Percentiles rank a stretch among this genome's conserved stretches.
Conservation (phyloP, 2,113 vertebrate genomes). For the Oceanodroma tethys region DNA sequence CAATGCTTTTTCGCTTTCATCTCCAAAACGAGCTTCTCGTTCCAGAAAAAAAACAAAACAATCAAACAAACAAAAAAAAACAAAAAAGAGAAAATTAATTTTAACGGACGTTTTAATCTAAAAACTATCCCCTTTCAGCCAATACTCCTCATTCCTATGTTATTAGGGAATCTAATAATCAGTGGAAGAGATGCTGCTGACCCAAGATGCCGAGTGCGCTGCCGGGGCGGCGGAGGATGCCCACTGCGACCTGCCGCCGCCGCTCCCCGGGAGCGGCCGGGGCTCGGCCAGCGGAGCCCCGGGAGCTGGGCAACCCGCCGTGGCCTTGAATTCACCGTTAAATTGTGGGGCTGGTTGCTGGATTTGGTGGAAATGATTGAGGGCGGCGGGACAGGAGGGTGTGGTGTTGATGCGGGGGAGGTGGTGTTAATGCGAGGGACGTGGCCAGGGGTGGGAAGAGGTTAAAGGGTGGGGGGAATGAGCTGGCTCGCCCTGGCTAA, state of each 20-base stretch:
- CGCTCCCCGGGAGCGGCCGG: neutral
- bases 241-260: fast-evolving
- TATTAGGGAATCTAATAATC: neutral
- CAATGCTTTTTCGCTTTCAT: neutral
- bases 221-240: fast-evolving
- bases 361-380: neutral
- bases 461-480: neutral
- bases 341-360: fast-evolving
- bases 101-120: neutral
- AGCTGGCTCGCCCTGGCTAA: fast-evolving
- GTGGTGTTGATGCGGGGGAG: neutral
- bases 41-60: neutral
- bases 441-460: neutral
- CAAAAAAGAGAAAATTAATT: neutral
- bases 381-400: fast-evolving
- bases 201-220: neutral
- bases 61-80: too few relatives aligned
- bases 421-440: neutral
- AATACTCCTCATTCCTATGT: neutral
- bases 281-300: neutral
- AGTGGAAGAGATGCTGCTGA: neutral
- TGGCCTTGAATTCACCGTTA: fast-evolving
- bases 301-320: fast-evolving
- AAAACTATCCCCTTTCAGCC: neutral
- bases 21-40: neutral